Base-by-base conservation (phyloP, 2,888 invertebrate genomes). In the Pollenia angustigena region DNA sequence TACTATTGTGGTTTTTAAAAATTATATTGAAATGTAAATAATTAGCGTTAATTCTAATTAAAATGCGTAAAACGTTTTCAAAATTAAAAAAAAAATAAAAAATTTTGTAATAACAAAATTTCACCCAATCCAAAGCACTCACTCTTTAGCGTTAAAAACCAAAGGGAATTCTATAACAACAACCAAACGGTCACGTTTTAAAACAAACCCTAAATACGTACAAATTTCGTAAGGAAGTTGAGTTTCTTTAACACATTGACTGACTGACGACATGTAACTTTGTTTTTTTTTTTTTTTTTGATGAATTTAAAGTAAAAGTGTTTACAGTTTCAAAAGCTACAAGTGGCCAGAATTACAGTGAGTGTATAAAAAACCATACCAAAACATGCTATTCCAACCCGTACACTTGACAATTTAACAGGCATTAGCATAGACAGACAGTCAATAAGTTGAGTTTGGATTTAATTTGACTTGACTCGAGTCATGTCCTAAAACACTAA, bases 171-270 rank as follows among this genome's bases (percentile, higher is more conserved):
- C 23, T 42, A 71, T 54, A 23, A 18, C 0, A 48, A 16, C 11
- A 52, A 46, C 2, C 3, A 32, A 32, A 50, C 12, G 8, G 71
- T 81, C 84, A 87, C 87, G 87, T 84, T 78, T 74, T 40, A 32
- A 74, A 52, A 68, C 16, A 23, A 16, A 62, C 78, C 81, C 68
- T 64, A 78, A 81, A 81, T 32, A 32, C 64, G 56, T 50, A 74
- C 14, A 76, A n/a, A 81, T 52, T 84, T 83, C 66, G 83, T 81
- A 78, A 69, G 87, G 87, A 87, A 87, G 72, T 84, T 40, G 18
- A 60, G 48, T 71, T 54, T 84, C 76, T 81, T 79, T 48, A 74
- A 58, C 12, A 60, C 50, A 52, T 60, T 75, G 42, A 69, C 23
- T 48, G 40, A 72, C 50, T 44, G 16, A 46, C 11, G 64, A 46